Percentiles rank a stretch among this genome's conserved stretches.
Conservation (phyloP, 2,797 vertebrate genomes). For the Sternotherus odoratus region DNA sequence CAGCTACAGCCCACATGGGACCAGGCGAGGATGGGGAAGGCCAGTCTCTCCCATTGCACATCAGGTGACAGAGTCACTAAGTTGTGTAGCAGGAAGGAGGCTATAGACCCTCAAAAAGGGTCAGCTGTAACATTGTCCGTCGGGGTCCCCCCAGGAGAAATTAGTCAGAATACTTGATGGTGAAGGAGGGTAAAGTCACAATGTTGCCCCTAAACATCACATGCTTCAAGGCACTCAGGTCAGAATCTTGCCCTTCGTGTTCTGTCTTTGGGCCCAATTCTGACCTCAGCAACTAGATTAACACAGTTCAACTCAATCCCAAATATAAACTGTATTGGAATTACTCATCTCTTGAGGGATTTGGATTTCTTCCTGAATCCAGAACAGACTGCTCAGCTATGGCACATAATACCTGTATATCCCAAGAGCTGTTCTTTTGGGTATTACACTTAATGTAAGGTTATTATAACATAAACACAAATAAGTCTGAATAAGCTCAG, state of each 20-base stretch:
- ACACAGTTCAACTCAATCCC: neutral
- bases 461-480: neutral
- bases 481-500: slow-evolving; percentile 32
- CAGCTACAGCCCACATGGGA: neutral
- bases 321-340: neutral
- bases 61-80: neutral
- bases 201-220: neutral
- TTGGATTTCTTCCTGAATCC: neutral
- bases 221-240: neutral
- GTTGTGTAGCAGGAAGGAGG: neutral
- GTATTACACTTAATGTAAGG: neutral
- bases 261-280: neutral
- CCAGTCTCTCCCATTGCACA: neutral
- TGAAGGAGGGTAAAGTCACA: neutral
- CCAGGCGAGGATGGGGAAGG: neutral
- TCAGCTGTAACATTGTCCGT: neutral
- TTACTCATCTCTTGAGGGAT: neutral
- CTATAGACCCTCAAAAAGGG: neutral
- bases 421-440: neutral
- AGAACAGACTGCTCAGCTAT: neutral
- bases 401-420: neutral
- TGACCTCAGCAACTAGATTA: neutral
- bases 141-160: neutral
- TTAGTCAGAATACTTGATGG: neutral
- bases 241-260: neutral